phyloP scores from a whole-genome alignment of 2,888 invertebrate genomes.

The Hoplodrina blanda region DNA sequence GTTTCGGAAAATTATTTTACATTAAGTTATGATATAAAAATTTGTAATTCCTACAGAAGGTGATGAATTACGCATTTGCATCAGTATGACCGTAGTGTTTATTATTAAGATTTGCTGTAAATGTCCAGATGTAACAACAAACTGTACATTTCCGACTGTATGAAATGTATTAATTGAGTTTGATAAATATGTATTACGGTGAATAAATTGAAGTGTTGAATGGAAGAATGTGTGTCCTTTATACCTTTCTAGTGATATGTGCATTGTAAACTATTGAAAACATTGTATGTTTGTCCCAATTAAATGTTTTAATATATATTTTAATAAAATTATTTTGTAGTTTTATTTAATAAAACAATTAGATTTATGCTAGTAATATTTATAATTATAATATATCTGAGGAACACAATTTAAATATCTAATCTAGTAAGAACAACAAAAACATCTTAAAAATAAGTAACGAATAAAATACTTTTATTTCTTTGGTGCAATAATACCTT shows the following conservation, averaged over 20 bases:
- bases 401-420: slow-evolving; percentile 56
- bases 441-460: slow-evolving; percentile 64
- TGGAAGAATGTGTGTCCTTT: slow-evolving; percentile 86
- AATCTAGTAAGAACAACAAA: slow-evolving; percentile 60
- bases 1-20: slow-evolving; percentile 57
- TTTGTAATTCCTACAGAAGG: slow-evolving; percentile 59
- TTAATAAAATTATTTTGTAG: slow-evolving; percentile 83
- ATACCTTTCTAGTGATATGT: slow-evolving; percentile 87
- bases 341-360: slow-evolving; percentile 68
- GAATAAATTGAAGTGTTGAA: slow-evolving; percentile 69
- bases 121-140: slow-evolving; percentile 62
- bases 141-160: slow-evolving; percentile 66
- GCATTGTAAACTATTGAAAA: slow-evolving; percentile 90
- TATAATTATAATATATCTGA: slow-evolving; percentile 57
- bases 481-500: slow-evolving; percentile 98
- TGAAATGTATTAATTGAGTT: slow-evolving; percentile 64
- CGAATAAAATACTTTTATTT: slow-evolving; percentile 90
- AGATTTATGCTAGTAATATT: slow-evolving; percentile 32
- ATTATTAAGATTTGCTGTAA: slow-evolving; percentile 65
- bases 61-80: slow-evolving; percentile 70
- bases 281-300: slow-evolving; percentile 90
- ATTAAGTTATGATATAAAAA: slow-evolving; percentile 56
- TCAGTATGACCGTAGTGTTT: slow-evolving; percentile 59
- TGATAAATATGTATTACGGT: slow-evolving; percentile 60
- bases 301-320: slow-evolving; percentile 91